A percentile compares a stretch with the other conserved stretches of the same genome.
Conservation (phyloP, 2,113 vertebrate species). For the Hippocampus zosterae region DNA sequence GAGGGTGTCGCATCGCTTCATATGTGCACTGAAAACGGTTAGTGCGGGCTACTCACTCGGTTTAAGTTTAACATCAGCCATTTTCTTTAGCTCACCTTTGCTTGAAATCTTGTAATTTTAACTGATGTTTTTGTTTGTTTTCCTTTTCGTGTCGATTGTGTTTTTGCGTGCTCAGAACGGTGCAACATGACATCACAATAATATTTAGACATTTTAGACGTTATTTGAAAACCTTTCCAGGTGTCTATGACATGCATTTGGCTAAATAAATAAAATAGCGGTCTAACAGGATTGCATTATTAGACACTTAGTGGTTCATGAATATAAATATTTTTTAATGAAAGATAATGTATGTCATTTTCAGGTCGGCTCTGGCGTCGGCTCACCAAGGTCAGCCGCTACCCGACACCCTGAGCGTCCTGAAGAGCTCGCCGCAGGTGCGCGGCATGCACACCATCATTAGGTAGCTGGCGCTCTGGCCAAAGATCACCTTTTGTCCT, state of each 20-base stretch:
- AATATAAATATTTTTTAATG: no score
- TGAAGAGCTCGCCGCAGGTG: constrained; percentile 85
- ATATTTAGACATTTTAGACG: neutral
- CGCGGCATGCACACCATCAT: constrained; percentile 92
- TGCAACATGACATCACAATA: no score
- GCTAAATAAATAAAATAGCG: neutral
- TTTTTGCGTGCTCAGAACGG: no score
- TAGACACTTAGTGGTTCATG: no score
- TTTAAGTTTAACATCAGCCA: no score
- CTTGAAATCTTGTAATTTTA: no score
- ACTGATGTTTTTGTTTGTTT: no score
- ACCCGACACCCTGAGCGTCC: constrained; percentile 79
- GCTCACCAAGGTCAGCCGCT: constrained; percentile 86
- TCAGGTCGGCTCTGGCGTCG: constrained; percentile 83
- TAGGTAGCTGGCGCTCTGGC: constrained; percentile 66
- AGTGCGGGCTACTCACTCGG: neutral
- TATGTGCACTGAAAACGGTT: no score
- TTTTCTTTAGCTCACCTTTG: neutral
- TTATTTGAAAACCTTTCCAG: neutral
- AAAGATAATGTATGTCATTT: neutral
- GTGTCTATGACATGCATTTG: neutral
- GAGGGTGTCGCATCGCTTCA: neutral
- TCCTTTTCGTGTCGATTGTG: no score
- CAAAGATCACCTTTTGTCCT: neutral
- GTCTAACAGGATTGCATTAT: neutral